phyloP scores from a whole-genome alignment of 2,113 vertebrate species.

The Carassius carassius region DNA sequence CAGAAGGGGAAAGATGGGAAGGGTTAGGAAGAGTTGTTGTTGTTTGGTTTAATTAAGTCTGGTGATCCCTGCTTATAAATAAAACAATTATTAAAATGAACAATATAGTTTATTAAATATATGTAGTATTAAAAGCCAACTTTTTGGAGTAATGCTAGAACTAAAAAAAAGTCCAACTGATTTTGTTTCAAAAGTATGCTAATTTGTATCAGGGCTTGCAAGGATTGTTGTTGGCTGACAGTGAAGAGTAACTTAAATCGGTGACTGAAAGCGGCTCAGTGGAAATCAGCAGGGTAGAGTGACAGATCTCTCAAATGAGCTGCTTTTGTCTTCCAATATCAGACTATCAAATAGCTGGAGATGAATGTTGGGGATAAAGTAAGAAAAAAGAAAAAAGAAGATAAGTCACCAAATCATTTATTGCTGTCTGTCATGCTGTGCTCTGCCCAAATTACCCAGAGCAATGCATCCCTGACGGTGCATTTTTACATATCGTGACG shows the following conservation, averaged over 20 bases:
- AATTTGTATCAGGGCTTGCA: neutral
- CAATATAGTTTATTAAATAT: too few relatives aligned
- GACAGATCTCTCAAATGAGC: conserved; percentile 29
- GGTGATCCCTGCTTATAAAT: too few relatives aligned
- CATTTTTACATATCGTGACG: neutral
- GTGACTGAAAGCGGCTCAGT: conserved; percentile 17
- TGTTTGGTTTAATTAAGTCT: neutral
- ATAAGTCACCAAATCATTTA: conserved; percentile 6
- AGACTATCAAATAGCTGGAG: conserved; percentile 32
- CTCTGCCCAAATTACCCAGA: neutral
- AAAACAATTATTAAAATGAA: too few relatives aligned
- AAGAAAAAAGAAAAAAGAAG: conserved; percentile 13
- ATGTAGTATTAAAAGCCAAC: too few relatives aligned
- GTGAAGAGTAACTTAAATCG: conserved; percentile 23
- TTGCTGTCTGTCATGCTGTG: neutral
- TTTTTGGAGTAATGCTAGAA: too few relatives aligned
- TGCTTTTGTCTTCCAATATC: conserved; percentile 14
- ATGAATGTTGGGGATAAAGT: conserved; percentile 21
- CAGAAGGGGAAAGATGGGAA: conserved; percentile 14
- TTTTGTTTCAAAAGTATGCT: conserved; percentile 9
- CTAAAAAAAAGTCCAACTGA: neutral
- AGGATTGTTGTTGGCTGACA: neutral
- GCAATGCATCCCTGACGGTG: neutral
- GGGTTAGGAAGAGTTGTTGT: conserved; percentile 13
- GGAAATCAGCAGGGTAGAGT: conserved; percentile 7